Base-by-base conservation (phyloP, 1,140 invertebrate genomes). In the Pantala flavescens region DNA sequence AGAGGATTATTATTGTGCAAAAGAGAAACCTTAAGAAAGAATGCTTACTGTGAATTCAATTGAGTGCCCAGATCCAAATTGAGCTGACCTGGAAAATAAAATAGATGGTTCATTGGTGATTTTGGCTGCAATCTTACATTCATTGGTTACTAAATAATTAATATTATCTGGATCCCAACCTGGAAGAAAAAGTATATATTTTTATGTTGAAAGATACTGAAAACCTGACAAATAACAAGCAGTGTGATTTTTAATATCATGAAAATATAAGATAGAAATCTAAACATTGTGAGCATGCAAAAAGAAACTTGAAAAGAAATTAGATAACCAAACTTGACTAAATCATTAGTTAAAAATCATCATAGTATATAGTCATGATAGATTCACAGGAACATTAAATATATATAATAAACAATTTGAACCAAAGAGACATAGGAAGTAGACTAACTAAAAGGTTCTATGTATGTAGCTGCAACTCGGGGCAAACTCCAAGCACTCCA, bases 401-500 rank as follows among this genome's bases (percentile, higher is more conserved):
- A n/a, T n/a, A 5, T 36, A 36, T 36, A 36, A 36, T 36, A 36
- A 36, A 36, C n/a, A 36, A 36, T 36, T 2, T 9, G 3, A 36
- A 36, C 28, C 28, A 36, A 36, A 9, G 28, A 36, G 28, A 9
- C 3, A 5, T 36, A 36, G 3, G 9, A 36, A 36, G 28, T 36
- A 36, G n/a, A 77, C 76, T 76, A 55, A 78, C 77, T 19, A 76
- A 77, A 78, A 7, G 74, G 73, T 14, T 73, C 49, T 2, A 72
- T 72, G 23, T 72, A 70, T 10, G 78, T 77, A 28, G 55, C 42
- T 10, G 77, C 78, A 70, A 78, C 77, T 14, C 36, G 43, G 0
- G 78, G 77, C 63, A 78, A 72, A 70, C 77, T 78, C 78, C 78
- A 78, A 14, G 78, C 78, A 75, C 76, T 74, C 75, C 76, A 78